Percentiles rank a stretch among this genome's conserved stretches.
Conservation (phyloP, 2,888 invertebrate species). For the Yponomeuta cagnagella region DNA sequence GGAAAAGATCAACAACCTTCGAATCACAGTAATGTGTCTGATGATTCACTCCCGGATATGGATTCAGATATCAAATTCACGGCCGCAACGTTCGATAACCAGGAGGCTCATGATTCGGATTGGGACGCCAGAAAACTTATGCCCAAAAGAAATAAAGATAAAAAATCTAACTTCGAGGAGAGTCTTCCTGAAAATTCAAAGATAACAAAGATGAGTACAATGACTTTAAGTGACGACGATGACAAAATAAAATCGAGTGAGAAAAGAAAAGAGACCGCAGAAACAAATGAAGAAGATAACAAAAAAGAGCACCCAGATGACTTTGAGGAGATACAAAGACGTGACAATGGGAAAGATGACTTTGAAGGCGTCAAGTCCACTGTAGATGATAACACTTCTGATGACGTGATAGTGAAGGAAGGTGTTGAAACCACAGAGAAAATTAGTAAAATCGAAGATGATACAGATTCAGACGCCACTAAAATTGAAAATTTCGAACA, state of each 20-base stretch:
- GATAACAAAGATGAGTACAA: background rate
- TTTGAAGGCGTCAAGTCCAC: background rate
- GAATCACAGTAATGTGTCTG: no score
- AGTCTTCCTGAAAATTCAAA: background rate
- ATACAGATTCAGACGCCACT: background rate
- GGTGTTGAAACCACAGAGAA: background rate
- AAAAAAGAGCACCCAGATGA: background rate
- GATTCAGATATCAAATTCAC: no score
- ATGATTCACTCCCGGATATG: no score
- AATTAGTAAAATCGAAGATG: background rate
- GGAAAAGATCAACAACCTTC: no score
- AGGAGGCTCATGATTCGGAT: no score
- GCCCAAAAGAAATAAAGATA: conserved; percentile 21
- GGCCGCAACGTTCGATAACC: no score
- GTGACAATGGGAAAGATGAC: background rate
- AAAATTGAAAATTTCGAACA: background rate
- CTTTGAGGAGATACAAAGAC: background rate
- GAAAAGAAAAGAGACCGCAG: background rate
- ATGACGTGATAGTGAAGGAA: background rate
- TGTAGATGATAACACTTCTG: background rate
- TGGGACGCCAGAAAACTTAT: conserved; percentile 19
- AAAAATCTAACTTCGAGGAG: conserved; percentile 4
- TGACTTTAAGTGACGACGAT: background rate
- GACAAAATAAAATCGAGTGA: background rate
- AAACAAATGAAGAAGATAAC: background rate